phyloP scores from a whole-genome alignment of 2,113 vertebrate genomes.

The Fukomys damarensis region DNA sequence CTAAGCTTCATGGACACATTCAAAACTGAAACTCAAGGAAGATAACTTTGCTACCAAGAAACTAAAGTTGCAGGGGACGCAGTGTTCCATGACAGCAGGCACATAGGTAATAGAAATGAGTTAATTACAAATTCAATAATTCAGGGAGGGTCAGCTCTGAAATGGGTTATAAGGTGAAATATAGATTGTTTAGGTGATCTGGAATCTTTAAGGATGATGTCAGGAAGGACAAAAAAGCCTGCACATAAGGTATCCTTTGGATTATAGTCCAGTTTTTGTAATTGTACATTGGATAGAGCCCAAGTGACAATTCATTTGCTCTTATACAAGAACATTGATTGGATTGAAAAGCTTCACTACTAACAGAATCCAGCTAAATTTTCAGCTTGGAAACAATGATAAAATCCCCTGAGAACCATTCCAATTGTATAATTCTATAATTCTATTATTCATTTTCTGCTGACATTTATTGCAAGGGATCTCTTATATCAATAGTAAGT shows the following conservation, averaged over 20 bases:
- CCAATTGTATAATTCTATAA: slow-evolving; percentile 35
- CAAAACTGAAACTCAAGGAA: background rate
- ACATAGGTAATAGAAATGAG: background rate
- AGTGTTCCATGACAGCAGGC: background rate
- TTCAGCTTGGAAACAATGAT: slow-evolving; percentile 32
- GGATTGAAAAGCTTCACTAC: background rate
- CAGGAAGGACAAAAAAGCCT: slow-evolving; percentile 12
- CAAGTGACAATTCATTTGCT: background rate
- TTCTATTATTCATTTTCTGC: slow-evolving; percentile 44
- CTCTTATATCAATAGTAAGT: slow-evolving; percentile 27
- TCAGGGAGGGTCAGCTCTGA: slow-evolving; percentile 6
- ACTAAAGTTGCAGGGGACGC: background rate
- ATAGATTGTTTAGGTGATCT: background rate
- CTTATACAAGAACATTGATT: slow-evolving; percentile 40
- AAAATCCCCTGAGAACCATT: slow-evolving; percentile 29
- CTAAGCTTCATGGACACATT: slow-evolving; percentile 19
- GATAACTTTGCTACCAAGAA: slow-evolving; percentile 48
- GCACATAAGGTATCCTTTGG: background rate
- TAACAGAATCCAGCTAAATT: background rate
- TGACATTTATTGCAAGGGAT: background rate
- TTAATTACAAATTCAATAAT: slow-evolving; percentile 54
- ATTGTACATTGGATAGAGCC: background rate
- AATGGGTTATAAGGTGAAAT: slow-evolving; percentile 16
- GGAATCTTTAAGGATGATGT: background rate
- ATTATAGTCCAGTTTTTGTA: background rate